Percentiles rank a stretch among this genome's conserved stretches.
phyloP scores from a whole-genome alignment of 1,140 invertebrate species.

The Lamellibrachia luymesi region DNA sequence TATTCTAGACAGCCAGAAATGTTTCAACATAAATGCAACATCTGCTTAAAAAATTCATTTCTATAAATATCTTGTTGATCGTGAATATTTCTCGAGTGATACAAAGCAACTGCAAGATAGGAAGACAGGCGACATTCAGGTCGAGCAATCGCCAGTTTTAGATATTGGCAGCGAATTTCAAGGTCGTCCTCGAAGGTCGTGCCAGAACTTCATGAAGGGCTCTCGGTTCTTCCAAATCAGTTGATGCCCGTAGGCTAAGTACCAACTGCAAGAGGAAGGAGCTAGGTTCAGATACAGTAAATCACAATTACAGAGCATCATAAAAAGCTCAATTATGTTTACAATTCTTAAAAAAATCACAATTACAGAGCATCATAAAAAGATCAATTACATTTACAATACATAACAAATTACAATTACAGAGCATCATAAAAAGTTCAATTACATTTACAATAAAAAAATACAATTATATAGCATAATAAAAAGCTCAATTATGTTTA shows the following conservation, averaged over 20 bases:
- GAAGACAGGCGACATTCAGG: not conserved
- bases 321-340: too few relatives aligned
- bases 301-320: too few relatives aligned
- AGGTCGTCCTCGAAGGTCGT: not conserved
- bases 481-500: too few relatives aligned
- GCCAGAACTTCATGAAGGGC: constrained; percentile 9
- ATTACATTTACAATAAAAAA: too few relatives aligned
- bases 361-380: too few relatives aligned
- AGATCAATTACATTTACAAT: too few relatives aligned
- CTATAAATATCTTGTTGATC: not conserved
- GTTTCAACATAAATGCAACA: not conserved
- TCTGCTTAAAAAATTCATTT: not conserved
- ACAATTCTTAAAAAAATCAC: too few relatives aligned
- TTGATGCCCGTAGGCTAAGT: not conserved
- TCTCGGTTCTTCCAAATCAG: constrained; percentile 12
- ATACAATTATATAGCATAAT: too few relatives aligned
- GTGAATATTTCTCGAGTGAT: not conserved
- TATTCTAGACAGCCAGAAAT: not conserved
- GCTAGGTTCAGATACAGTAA: not conserved
- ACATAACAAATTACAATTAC: too few relatives aligned
- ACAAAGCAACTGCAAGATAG: not conserved
- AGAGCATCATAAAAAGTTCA: too few relatives aligned
- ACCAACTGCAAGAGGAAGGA: constrained; percentile 4
- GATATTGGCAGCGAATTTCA: not conserved
- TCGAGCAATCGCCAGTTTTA: not conserved